A percentile compares a stretch with the other conserved stretches of the same genome.
Evolutionary conservation across 1,140 invertebrate genomes (phyloP).

Genomic region (Monomorium pharaonis): DNA sequence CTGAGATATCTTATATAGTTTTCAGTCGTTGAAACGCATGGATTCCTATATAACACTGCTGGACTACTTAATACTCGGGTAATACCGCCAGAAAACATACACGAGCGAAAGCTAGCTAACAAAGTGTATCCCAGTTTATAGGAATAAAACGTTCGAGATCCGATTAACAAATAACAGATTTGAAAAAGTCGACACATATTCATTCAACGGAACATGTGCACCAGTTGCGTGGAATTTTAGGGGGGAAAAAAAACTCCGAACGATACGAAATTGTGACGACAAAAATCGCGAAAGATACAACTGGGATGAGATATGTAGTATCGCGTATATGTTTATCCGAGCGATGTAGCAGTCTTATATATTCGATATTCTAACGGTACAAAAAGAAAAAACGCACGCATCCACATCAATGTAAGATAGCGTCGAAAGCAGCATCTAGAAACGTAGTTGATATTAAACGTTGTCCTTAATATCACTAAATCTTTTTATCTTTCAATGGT

Average conservation of each 20-base stretch:
- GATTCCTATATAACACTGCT: slow-evolving; percentile 56
- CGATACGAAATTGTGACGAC: not conserved
- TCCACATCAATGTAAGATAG: slow-evolving; percentile 43
- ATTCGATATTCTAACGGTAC: slow-evolving; percentile 53
- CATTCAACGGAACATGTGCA: not conserved
- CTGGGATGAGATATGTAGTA: slow-evolving; percentile 51
- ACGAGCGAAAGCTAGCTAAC: slow-evolving; percentile 35
- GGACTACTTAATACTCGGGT: slow-evolving; percentile 55
- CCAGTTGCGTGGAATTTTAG: not conserved
- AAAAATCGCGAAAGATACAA: not conserved
- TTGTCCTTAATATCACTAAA: slow-evolving; percentile 38
- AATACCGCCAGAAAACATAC: slow-evolving; percentile 47
- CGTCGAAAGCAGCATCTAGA: slow-evolving; percentile 64
- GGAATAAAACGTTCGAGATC: not conserved
- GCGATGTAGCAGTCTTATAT: slow-evolving; percentile 50
- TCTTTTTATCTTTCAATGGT: slow-evolving; percentile 29
- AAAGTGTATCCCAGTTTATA: slow-evolving; percentile 32
- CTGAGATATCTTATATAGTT: slow-evolving; percentile 71
- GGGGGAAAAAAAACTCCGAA: not conserved
- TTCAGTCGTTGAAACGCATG: slow-evolving; percentile 69
- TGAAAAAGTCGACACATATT: not conserved
- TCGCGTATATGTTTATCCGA: slow-evolving; percentile 42
- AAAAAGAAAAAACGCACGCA: slow-evolving; percentile 41
- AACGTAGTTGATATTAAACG: slow-evolving; percentile 21
- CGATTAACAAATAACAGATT: not conserved